Percentiles rank a stretch among this genome's conserved stretches.
Conservation (phyloP, 2,888 invertebrate species). For the Eupsilia transversa region DNA sequence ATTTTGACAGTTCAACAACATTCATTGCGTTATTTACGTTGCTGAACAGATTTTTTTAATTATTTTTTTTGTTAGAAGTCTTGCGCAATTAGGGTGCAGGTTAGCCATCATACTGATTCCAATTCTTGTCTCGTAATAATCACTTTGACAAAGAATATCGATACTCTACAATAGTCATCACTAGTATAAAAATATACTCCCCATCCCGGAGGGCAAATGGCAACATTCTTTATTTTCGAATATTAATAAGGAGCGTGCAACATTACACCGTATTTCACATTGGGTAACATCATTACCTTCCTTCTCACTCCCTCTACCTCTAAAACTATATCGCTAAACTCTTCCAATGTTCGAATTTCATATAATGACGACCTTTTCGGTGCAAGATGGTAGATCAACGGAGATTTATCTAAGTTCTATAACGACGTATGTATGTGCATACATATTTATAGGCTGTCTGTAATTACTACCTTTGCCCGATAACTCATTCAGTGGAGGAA, state of each 20-base stretch:
- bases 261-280: slow-evolving; percentile 89
- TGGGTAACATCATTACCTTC: slow-evolving; percentile 80
- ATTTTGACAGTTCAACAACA: too few relatives aligned
- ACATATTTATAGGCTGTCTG: slow-evolving; percentile 60
- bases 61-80: too few relatives aligned
- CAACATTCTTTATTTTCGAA: slow-evolving; percentile 89
- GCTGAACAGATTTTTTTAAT: too few relatives aligned
- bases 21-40: too few relatives aligned
- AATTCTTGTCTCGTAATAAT: neutral
- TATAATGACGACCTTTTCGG: slow-evolving; percentile 69
- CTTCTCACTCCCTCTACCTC: slow-evolving; percentile 69
- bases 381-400: slow-evolving; percentile 73
- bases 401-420: slow-evolving; percentile 75
- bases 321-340: slow-evolving; percentile 67
- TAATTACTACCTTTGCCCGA: slow-evolving; percentile 66
- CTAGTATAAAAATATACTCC: slow-evolving; percentile 82
- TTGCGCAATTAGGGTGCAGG: too few relatives aligned
- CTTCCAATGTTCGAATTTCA: slow-evolving; percentile 77
- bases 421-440: slow-evolving; percentile 59
- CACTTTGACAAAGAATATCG: slow-evolving; percentile 62
- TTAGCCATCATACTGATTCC: neutral
- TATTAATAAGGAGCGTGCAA: slow-evolving; percentile 89
- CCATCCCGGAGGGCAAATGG: slow-evolving; percentile 84
- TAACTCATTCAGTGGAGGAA: slow-evolving; percentile 65
- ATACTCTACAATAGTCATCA: slow-evolving; percentile 66